phyloP scores from a whole-genome alignment of 2,113 vertebrate genomes.

The Antennarius striatus region DNA sequence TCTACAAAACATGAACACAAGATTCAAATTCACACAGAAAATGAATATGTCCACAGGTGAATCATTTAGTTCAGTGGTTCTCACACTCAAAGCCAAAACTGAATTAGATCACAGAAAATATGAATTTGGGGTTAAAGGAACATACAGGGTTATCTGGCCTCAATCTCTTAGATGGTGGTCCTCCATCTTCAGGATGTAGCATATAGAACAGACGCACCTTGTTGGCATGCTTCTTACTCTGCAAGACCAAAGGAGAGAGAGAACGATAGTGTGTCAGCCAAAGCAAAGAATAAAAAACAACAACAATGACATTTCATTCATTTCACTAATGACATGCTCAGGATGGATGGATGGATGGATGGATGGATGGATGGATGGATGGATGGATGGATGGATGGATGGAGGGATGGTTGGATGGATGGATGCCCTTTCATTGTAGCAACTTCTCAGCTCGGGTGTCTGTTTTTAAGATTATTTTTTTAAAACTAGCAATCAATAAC shows the following conservation, averaged over 20 bases:
- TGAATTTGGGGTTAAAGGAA: slow-evolving; percentile 1
- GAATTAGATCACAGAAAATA: not conserved
- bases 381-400: no score
- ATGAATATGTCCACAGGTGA: no score
- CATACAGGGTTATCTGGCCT: slow-evolving; percentile 83
- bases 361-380: no score
- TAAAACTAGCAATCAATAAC: no score
- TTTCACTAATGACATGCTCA: no score
- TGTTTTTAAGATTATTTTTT: no score
- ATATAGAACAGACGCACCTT: slow-evolving; percentile 85
- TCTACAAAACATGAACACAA: not conserved
- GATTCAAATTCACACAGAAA: no score
- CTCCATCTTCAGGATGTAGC: slow-evolving; percentile 85
- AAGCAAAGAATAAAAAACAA: slow-evolving; percentile 6
- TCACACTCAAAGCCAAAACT: no score
- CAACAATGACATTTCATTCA: slow-evolving; percentile 36
- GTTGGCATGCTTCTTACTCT: slow-evolving; percentile 85
- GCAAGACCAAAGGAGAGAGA: slow-evolving; percentile 16
- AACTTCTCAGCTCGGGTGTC: no score
- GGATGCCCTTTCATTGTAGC: no score
- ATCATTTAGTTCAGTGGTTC: not conserved
- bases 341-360: no score
- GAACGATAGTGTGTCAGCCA: slow-evolving; percentile 23
- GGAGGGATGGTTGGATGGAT: no score
- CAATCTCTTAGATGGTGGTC: slow-evolving; percentile 84